A percentile compares a stretch with the other conserved stretches of the same genome.
These are phyloP conservation scores for Drosophila virilis DNA, from an alignment of 1,140 invertebrate genomes.

Conservation along the genomic window DNA sequence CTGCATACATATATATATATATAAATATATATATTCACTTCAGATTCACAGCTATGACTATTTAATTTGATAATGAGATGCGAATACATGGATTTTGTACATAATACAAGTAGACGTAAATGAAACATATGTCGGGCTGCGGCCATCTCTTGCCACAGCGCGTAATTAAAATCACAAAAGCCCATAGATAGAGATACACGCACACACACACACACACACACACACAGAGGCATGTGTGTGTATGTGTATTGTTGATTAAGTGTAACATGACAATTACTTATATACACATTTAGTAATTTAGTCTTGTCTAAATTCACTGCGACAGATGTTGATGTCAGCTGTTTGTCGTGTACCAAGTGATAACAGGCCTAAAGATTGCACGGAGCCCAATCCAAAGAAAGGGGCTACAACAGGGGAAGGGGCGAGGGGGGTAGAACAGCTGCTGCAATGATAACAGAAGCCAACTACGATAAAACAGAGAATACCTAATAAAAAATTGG, in stretches of 20 bases:
- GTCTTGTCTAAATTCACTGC: constrained; percentile 68
- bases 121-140: constrained; percentile 21
- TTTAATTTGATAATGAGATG: constrained; percentile 40
- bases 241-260: constrained; percentile 65
- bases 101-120: constrained; percentile 31
- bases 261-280: constrained; percentile 70
- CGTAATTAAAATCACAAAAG: constrained; percentile 39
- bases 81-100: constrained; percentile 14
- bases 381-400: constrained; percentile 26
- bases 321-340: constrained; percentile 77
- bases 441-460: constrained; percentile 15
- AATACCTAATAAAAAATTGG: neutral
- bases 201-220: constrained; percentile 7
- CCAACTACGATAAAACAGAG: neutral
- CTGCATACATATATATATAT: constrained; percentile 3
- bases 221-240: constrained; percentile 16
- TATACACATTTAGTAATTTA: constrained; percentile 59
- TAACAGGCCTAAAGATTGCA: constrained; percentile 56
- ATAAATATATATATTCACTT: constrained; percentile 11
- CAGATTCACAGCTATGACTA: constrained; percentile 18
- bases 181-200: neutral
- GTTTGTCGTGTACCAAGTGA: constrained; percentile 54
- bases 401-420: constrained; percentile 15
- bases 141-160: constrained; percentile 10
- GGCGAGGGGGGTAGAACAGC: constrained; percentile 1